Base-by-base conservation (phyloP, 2,888 invertebrate genomes). In the Pinctada fucata region DNA sequence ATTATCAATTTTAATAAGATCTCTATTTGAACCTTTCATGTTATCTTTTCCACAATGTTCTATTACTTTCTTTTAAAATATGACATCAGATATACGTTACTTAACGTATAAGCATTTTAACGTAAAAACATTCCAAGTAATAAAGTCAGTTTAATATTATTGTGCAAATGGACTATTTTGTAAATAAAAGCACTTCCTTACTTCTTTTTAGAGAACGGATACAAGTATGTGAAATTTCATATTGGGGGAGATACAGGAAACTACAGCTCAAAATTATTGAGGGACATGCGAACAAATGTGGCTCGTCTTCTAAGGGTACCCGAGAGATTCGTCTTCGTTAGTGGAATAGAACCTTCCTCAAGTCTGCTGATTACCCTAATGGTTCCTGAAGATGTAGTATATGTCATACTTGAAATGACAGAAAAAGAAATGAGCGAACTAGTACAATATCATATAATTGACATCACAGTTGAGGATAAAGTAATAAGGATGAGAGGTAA, bases 331-430 rank as follows among this genome's bases (percentile, higher is more conserved):
- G 70, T 79, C 13, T 51, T 73, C 3, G 45, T 76, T 2, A 63
- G 64, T 4, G 79, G 79, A 4, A 51, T 79, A 13, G 65, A 73
- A 52, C 79, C 79, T 8, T 69, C 79, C 5, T 65, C 67, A 63
- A 79, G 79, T 47, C 48, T 79, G 2, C 13, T 76, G 6, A 72
- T 76, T 1, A 79, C 79, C 3, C 63, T 79, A 5, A 79, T 79
- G 76, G 48, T 79, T 4, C 73, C 70, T 47, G 76, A 76, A 31
- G 76, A 72, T 3, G 58, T 58, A 58, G 8, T 58, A 1, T 58
- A 58, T 58, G 1, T 58, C 8, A 10, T 58, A 13, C 6, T 13
- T 6, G 58, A 58, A 13, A 58, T 58, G 13, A 58, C 58, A 58
- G 58, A 58, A 6, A 58, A 58, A 13, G 58, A 58, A 13, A 58